A percentile compares a stretch with the other conserved stretches of the same genome.
Conservation (phyloP, 2,888 invertebrate species). For the Acheta domesticus region DNA sequence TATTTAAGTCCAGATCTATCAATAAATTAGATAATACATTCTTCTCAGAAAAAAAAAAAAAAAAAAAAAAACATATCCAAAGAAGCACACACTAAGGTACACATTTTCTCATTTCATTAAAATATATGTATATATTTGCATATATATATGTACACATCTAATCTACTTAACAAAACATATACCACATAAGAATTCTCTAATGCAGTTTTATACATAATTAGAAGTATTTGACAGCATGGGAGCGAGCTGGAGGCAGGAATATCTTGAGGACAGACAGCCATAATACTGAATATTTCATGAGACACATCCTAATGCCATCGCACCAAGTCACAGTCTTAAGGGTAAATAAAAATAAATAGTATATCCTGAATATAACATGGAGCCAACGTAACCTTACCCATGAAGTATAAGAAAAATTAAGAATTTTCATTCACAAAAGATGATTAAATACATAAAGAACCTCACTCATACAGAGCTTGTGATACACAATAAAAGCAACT, state of each 20-base stretch:
- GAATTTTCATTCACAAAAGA: too few relatives aligned
- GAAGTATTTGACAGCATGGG: background rate
- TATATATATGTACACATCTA: background rate
- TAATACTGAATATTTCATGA: slow-evolving; percentile 10
- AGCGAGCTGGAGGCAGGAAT: background rate
- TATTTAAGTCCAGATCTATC: slow-evolving; percentile 18
- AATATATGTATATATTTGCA: background rate
- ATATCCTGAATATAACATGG: background rate
- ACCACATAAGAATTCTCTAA: background rate
- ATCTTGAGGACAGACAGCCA: background rate
- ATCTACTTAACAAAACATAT: background rate
- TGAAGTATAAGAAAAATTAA: too few relatives aligned
- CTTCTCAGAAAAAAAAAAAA: background rate
- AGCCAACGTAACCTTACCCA: background rate
- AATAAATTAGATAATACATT: slow-evolving; percentile 3
- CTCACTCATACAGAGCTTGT: too few relatives aligned
- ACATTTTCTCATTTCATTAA: background rate
- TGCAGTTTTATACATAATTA: background rate
- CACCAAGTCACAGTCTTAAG: background rate
- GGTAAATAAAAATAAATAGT: background rate
- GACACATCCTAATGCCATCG: background rate
- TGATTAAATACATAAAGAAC: too few relatives aligned
- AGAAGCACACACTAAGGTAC: background rate
- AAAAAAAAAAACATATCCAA: background rate
- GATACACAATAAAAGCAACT: too few relatives aligned